A percentile compares a stretch with the other conserved stretches of the same genome.
Conservation (phyloP, 2,113 vertebrate species). For the Naja naja region DNA sequence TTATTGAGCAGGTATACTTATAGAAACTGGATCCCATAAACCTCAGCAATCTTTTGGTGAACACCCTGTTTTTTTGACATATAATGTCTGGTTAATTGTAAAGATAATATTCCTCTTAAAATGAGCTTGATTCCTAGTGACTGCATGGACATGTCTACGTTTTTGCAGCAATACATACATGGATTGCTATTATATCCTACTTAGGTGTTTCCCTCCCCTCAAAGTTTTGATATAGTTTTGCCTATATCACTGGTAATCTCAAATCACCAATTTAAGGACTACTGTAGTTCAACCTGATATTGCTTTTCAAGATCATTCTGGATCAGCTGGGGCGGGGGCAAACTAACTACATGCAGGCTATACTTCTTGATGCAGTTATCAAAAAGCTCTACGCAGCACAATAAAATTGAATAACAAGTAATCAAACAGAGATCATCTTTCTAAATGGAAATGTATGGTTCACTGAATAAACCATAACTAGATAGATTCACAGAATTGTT, state of each 20-base stretch:
- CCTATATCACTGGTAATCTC: not conserved
- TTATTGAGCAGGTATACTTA: not conserved
- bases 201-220: no score
- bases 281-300: not conserved
- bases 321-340: not conserved
- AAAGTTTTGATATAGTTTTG: not conserved
- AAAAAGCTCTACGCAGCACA: not conserved
- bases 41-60: not conserved
- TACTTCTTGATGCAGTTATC: not conserved
- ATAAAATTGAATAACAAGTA: not conserved
- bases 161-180: not conserved
- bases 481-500: not conserved
- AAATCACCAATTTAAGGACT: not conserved
- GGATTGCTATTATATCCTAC: not conserved
- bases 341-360: not conserved
- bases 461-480: not conserved
- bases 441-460: not conserved
- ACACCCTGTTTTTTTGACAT: not conserved
- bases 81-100: not conserved
- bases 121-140: not conserved
- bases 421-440: not conserved
- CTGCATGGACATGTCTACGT: not conserved
- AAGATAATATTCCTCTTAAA: not conserved
- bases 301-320: not conserved
- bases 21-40: not conserved